Percentiles rank a stretch among this genome's conserved stretches.
Evolutionary conservation across 64 coral and sea anemone species (phyloP).

Genomic region (Hydrozoanthus tunicans): DNA sequence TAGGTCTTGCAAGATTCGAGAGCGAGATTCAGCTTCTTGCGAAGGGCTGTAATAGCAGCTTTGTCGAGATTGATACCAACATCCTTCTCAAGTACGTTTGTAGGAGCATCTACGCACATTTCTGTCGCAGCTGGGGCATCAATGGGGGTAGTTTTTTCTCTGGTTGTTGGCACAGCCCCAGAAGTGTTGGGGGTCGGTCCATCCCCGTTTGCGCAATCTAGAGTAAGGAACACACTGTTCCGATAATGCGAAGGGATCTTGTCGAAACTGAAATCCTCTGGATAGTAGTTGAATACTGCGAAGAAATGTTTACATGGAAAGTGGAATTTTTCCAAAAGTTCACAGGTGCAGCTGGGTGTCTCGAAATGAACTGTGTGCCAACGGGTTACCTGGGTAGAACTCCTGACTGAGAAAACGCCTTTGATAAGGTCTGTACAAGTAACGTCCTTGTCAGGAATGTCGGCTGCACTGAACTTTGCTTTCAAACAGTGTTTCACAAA

Average conservation of each 20-base stretch:
- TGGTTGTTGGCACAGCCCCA: neutral
- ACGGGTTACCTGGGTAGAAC: neutral
- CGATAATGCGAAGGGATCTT: too few species aligned
- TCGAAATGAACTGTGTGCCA: constrained; percentile 35
- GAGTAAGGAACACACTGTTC: constrained; percentile 32
- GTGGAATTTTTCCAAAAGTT: constrained; percentile 35
- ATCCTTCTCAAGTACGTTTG: neutral
- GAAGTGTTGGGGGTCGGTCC: neutral
- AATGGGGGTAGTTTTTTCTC: neutral
- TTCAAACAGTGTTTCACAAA: constrained; percentile 68
- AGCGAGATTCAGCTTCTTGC: constrained; percentile 6
- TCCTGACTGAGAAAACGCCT: constrained; percentile 61
- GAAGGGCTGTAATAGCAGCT: constrained; percentile 10
- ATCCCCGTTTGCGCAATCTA: neutral
- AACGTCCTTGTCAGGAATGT: constrained; percentile 33
- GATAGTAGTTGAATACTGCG: constrained; percentile 49
- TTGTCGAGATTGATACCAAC: neutral
- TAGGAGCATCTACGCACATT: neutral
- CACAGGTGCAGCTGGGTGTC: constrained; percentile 31
- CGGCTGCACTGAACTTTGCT: constrained; percentile 48
- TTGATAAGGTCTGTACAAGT: constrained; percentile 40
- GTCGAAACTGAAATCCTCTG: constrained; percentile 7
- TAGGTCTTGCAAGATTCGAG: constrained; percentile 1
- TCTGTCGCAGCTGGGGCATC: neutral
- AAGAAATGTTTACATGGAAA: constrained; percentile 65